Base-by-base conservation (phyloP, 2,888 invertebrate genomes). In the Mallateleia sp. region DNA sequence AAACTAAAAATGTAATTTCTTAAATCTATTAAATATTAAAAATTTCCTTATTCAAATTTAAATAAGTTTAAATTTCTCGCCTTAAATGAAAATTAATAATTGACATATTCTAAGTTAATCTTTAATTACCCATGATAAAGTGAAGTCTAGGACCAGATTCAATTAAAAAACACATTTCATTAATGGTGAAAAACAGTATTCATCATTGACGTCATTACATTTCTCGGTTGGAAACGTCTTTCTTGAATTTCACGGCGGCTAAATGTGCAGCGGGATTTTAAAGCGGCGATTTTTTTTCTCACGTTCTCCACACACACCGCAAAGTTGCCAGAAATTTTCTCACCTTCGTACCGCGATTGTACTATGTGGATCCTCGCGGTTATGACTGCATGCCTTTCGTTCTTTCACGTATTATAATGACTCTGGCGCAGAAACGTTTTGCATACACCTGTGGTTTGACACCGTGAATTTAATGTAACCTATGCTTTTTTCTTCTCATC, bases 351-450 rank as follows among this genome's bases (percentile, higher is more conserved):
- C 50, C 60, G 58, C 50, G 60, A 79, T 69, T 69, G 56, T 38
- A 60, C 50, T 45, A 52, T 42, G 69, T 42, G 60, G 58, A 79
- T 50, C 45, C 60, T 50, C 78, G 78, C 25, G 78, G 69, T 69
- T 79, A 69, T 69, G 56, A 67, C 78, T 60, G 69, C 78, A 50
- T 79, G 60, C 79, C 69, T 79, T 79, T 79, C 62, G 60, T 79
- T 79, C 79, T 52, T 69, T 60, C 69, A 38, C 69, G 60, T 69
- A 69, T 58, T 67, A 58, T 62, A 79, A 79, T 52, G 79, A 71
- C 60, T 22, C 22, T 6, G 50, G 62, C 25, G 62, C 28, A 42
- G 34, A 11, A 60, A 52, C 60, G 34, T 42, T 79, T 69, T 71
- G 58, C 69, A 79, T 79, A 60, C 79, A 79, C 52, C 79, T 71